Base-by-base conservation (phyloP, 2,113 vertebrate species). In the Anolis sagrei region DNA sequence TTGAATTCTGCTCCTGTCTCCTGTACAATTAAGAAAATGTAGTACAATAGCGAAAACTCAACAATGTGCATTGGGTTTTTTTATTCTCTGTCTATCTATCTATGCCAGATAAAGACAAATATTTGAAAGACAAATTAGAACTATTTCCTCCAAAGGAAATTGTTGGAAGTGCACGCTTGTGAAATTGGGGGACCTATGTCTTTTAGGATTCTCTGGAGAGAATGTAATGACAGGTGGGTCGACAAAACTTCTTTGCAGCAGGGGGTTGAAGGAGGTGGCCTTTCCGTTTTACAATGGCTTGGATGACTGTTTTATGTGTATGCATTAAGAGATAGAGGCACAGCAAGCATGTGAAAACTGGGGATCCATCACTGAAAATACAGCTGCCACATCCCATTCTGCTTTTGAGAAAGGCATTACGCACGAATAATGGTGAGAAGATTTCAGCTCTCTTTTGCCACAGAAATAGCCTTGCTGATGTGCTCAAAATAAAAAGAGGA, bases 371-470 rank as follows among this genome's bases (percentile, higher is more conserved):
- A 10, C 34, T 77, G 25, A 11, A 76, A 84, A 82, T 23, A 29
- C n/a, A 48, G 0, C 8, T 62, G 39, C 48, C 69, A 23, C 23
- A 18, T 62, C 7, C 29, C n/a, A 32, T 14, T 86, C 11, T 1
- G 0, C 44, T 36, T 29, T 16, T 36, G 9, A 75, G 73, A 78
- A 78, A 84, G 25, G 76, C 48, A 16, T 44, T 49, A 29, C 36
- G 64, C 36, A 83, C 21, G 27, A 23, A 14, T 49, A 87, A 64
- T 70, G 86, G 88, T 69, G 89, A 90, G 87, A 13, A 32, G 80
- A 10, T 72, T 54, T 11, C 69, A 51, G 80, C 1, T 0, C 18
- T 58, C 51, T 34, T 89, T 54, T 58, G 11, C 4, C 54, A 58
- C 14, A 58, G 54, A 58, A 18, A 58, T 54, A 54, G 54, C 11